Base-by-base conservation (phyloP, 2,888 invertebrate species). In the Thysanoteuthis rhombus region DNA sequence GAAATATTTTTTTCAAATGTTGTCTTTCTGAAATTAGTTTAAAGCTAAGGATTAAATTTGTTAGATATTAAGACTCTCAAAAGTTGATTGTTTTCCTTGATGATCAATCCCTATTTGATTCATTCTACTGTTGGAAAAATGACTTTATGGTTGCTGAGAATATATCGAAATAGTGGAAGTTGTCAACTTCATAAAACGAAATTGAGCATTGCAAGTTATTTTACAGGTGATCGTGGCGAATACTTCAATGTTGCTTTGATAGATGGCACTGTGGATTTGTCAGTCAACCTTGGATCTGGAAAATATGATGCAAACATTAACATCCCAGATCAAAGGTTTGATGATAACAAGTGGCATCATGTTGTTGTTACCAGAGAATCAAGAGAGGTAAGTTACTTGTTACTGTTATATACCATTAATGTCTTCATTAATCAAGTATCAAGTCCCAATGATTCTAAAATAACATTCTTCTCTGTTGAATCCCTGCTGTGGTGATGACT, bases 321-420 rank as follows among this genome's bases (percentile, higher is more conserved):
- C 45, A 98, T 98, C 98, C 94, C 94, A 52, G 96, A 98, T 98
- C 97, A 99, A 47, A 98, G 99, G 93, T 99, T 99, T 97, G 99
- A 99, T 97, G 99, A 99, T 97, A 99, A 99, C 97, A 98, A 99
- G 97, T 99, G 99, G 99, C 99, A 99, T 97, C 98, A 98, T 97
- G 98, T 99, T 93, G 98, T 98, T 93, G 98, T 99, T 6, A 98
- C 98, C 96, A 97, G 99, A 94, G 98, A 98, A 96, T 98, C 99
- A 95, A 98, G 99, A 97, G 99, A 99, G 98, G 99, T 99, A 97
- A 97, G 97, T 94, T 40, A 32, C 32, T 16, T 45, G 45, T 45
- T 45, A 19, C 12, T n/a, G n/a, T 75, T 75, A 75, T 32, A 4
- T 36, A n/a, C 12, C 58, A 75, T 10, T 58, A 32, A 4, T 36